A percentile compares a stretch with the other conserved stretches of the same genome.
Conservation (phyloP, 2,113 vertebrate genomes). For the Epinephelus lanceolatus region DNA sequence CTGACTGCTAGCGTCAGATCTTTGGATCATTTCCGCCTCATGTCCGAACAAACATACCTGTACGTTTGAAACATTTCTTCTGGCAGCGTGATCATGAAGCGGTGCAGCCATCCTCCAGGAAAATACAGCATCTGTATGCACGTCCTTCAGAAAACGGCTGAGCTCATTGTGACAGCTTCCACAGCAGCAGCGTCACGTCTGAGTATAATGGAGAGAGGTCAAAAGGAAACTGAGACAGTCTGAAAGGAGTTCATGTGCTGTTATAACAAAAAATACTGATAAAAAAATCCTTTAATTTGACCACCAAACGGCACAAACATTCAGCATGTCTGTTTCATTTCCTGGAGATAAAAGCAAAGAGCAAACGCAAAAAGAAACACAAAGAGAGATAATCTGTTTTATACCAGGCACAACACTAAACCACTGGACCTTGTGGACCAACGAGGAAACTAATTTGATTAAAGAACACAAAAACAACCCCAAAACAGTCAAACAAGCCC, state of each 20-base stretch:
- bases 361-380: background rate
- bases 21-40: no score
- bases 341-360: background rate
- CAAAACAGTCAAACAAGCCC: background rate
- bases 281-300: background rate
- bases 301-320: background rate
- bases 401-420: background rate
- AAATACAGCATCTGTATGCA: background rate
- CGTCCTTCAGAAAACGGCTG: background rate
- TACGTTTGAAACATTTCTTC: background rate
- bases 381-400: background rate
- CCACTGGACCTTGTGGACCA: background rate
- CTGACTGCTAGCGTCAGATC: no score
- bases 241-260: background rate
- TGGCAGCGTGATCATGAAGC: background rate
- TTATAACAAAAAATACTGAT: background rate
- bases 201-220: background rate
- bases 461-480: background rate
- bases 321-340: background rate
- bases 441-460: background rate
- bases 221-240: background rate
- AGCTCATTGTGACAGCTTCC: background rate
- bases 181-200: conserved; percentile 7
- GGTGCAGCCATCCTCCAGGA: background rate
- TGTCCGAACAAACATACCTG: no score